Evolutionary conservation across 2,113 vertebrate genomes (phyloP).

Genomic region (Saiga tatarica): DNA sequence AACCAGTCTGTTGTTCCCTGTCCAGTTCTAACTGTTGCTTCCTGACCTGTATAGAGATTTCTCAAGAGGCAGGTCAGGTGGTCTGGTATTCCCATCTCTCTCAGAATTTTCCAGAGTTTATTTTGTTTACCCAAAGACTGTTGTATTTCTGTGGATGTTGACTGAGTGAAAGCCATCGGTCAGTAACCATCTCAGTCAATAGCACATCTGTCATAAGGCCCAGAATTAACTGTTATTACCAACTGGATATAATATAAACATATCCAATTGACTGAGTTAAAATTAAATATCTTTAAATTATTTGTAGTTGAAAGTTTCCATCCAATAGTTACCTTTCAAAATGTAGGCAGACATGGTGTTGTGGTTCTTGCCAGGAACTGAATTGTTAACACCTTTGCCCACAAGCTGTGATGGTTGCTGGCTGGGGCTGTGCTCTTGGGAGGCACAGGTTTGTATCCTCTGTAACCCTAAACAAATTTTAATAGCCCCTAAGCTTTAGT

Average conservation of each 20-base stretch:
- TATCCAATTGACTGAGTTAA: neutral
- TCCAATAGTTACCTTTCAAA: neutral
- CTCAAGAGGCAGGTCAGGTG: too few relatives aligned
- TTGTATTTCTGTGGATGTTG: neutral
- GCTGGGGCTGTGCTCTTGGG: neutral
- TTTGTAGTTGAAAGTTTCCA: neutral
- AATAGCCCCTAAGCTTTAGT: neutral
- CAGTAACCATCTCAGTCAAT: neutral
- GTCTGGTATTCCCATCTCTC: too few relatives aligned
- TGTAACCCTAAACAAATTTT: neutral
- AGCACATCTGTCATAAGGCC: neutral
- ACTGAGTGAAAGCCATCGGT: neutral
- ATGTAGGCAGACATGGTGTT: neutral
- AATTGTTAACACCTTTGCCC: neutral
- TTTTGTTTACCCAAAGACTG: neutral
- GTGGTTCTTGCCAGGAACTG: neutral
- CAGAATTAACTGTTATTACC: neutral
- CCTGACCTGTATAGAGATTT: too few relatives aligned
- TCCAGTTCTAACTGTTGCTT: too few relatives aligned
- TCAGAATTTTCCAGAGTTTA: too few relatives aligned
- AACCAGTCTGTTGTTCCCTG: too few relatives aligned
- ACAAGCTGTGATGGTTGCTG: neutral
- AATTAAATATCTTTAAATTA: neutral
- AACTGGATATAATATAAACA: slow-evolving; percentile 13
- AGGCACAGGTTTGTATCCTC: neutral